phyloP scores from a whole-genome alignment of 2,888 invertebrate species.

The Spisula subtruncata region DNA sequence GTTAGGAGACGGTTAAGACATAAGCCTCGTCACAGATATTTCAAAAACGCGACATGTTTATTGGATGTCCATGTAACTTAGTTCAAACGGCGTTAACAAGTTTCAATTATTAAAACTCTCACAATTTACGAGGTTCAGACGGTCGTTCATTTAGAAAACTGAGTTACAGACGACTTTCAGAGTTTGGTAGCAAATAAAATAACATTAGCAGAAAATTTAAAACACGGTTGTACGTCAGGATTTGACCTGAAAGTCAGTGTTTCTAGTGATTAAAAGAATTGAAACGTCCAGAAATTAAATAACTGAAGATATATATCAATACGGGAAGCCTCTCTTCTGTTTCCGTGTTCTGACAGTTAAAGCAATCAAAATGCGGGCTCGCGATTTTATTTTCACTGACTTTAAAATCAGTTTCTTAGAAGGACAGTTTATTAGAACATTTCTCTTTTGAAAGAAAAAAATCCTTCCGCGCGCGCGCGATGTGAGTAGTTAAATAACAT shows the following conservation, averaged over 20 bases:
- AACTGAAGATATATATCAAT: conserved; percentile 39
- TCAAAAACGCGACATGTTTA: conserved; percentile 39
- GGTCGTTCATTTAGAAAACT: conserved; percentile 59
- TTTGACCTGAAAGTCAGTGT: conserved; percentile 48
- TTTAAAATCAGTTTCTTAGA: background rate
- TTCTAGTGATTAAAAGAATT: conserved; percentile 49
- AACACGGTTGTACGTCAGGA: conserved; percentile 60
- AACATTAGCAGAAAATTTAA: conserved; percentile 60
- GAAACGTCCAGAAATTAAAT: conserved; percentile 44
- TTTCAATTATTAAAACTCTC: conserved; percentile 69
- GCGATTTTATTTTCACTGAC: conserved; percentile 22
- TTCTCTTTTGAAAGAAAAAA: background rate
- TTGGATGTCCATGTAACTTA: conserved; percentile 40
- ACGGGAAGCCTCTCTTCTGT: conserved; percentile 17
- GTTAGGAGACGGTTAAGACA: conserved; percentile 30
- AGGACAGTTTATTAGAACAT: background rate
- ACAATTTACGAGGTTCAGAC: conserved; percentile 47
- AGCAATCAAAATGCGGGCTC: conserved; percentile 18
- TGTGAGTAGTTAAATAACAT: conserved; percentile 28
- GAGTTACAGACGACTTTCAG: conserved; percentile 51
- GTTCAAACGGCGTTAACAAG: conserved; percentile 56
- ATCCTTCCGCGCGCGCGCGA: background rate
- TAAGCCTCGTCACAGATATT: conserved; percentile 7
- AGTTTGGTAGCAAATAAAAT: conserved; percentile 54
- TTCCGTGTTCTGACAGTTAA: background rate